Percentiles rank a stretch among this genome's conserved stretches.
phyloP scores from a whole-genome alignment of 2,888 invertebrate genomes.

The Steinernema scapterisci region DNA sequence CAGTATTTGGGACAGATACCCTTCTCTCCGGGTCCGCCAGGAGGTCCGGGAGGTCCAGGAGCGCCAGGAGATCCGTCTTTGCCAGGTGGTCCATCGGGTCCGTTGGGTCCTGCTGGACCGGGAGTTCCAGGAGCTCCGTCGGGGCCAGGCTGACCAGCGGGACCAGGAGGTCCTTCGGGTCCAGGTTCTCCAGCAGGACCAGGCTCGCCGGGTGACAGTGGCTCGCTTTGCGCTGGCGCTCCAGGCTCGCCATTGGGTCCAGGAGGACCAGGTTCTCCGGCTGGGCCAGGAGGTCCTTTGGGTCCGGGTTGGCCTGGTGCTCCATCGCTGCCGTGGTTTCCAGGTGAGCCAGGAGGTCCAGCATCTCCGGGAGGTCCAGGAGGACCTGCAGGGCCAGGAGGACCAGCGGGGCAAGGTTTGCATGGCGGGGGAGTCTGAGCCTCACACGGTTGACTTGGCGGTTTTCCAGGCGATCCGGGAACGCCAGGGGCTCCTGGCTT shows the following conservation, averaged over 20 bases:
- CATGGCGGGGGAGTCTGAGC: conserved; percentile 8
- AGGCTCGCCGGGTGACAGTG: conserved; percentile 13
- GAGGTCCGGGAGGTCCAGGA: conserved; percentile 7
- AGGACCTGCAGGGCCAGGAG: conserved; percentile 1
- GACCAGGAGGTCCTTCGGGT: conserved; percentile 12
- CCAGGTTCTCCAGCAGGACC: conserved; percentile 26
- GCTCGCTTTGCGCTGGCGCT: conserved; percentile 19
- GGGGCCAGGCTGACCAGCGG: neutral
- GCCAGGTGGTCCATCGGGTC: conserved; percentile 10
- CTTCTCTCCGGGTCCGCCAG: conserved; percentile 43
- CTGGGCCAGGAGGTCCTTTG: conserved; percentile 26
- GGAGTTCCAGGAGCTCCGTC: conserved; percentile 21
- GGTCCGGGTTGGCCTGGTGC: conserved; percentile 14
- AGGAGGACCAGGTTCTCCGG: conserved; percentile 5
- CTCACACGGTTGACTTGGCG: conserved; percentile 12
- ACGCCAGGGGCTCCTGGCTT: conserved; percentile 11
- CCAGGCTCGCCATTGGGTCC: conserved; percentile 15
- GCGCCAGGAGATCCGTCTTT: conserved; percentile 12
- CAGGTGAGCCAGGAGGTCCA: neutral
- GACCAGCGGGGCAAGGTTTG: conserved; percentile 17
- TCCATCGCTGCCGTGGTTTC: neutral
- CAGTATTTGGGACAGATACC: conserved; percentile 57
- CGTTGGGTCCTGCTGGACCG: conserved; percentile 12
- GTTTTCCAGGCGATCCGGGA: conserved; percentile 11
- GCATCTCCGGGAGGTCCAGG: conserved; percentile 17